Percentiles rank a stretch among this genome's conserved stretches.
Evolutionary conservation across 2,888 invertebrate genomes (phyloP).

Genomic region (Dermolepida albohirtum): DNA sequence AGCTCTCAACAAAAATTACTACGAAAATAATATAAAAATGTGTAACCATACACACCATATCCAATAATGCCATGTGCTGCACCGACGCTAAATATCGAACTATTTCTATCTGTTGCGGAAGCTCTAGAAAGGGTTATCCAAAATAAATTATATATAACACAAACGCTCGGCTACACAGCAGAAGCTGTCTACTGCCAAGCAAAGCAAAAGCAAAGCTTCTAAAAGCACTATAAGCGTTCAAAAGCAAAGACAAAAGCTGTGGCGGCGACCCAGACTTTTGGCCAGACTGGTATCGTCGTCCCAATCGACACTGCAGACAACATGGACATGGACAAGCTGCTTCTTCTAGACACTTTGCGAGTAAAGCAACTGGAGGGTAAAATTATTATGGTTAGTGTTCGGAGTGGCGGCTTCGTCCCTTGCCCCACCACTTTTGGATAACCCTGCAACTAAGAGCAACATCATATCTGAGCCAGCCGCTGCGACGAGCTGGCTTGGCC

Average conservation of each 20-base stretch:
- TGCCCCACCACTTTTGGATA: conserved; percentile 66
- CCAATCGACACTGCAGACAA: conserved; percentile 54
- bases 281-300: conserved; percentile 44
- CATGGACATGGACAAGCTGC: conserved; percentile 58
- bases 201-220: conserved; percentile 53
- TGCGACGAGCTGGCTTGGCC: conserved; percentile 43
- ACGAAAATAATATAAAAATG: conserved; percentile 20
- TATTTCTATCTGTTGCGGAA: conserved; percentile 57
- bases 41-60: conserved; percentile 21
- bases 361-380: conserved; percentile 51
- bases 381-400: conserved; percentile 61
- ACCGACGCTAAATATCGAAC: conserved; percentile 39
- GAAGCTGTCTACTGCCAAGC: conserved; percentile 57
- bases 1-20: conserved; percentile 29
- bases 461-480: conserved; percentile 73
- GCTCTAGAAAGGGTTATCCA: conserved; percentile 66
- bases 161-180: conserved; percentile 60
- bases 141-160: conserved; percentile 51
- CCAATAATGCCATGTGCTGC: conserved; percentile 40
- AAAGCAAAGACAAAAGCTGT: conserved; percentile 50
- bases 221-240: conserved; percentile 55
- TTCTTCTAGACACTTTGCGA: conserved; percentile 58
- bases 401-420: conserved; percentile 62
- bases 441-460: conserved; percentile 69
- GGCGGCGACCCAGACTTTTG: conserved; percentile 46